phyloP scores from a whole-genome alignment of 53 echinoderm and acorn worm genomes.

The Astropecten irregularis region DNA sequence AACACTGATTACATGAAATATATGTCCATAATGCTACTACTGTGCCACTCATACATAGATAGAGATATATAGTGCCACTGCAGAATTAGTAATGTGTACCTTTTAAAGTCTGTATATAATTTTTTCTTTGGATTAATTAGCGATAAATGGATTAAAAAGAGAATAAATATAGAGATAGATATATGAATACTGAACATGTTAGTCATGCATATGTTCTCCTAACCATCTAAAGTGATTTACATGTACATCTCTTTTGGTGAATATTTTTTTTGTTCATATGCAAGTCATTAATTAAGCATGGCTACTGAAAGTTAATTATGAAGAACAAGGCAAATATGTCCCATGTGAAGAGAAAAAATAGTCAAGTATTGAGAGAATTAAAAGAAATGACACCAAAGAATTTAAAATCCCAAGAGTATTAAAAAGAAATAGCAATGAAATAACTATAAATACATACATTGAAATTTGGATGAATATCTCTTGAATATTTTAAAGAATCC shows the following conservation, averaged over 20 bases:
- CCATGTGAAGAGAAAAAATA: too few species aligned
- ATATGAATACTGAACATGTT: conserved; percentile 42
- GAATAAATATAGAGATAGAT: neutral
- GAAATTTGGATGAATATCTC: too few species aligned
- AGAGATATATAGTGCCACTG: conserved; percentile 18
- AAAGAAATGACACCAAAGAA: neutral
- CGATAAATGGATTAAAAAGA: conserved; percentile 31
- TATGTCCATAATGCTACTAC: too few species aligned
- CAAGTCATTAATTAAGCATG: conserved; percentile 19
- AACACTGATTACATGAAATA: too few species aligned
- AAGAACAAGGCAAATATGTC: neutral
- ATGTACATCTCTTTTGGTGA: neutral
- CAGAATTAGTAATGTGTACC: conserved; percentile 10
- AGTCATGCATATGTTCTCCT: conserved; percentile 48
- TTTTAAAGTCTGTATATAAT: too few species aligned
- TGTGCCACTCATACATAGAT: too few species aligned
- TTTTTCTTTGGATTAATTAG: conserved; percentile 23
- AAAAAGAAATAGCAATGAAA: too few species aligned
- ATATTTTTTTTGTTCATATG: too few species aligned
- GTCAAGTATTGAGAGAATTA: too few species aligned
- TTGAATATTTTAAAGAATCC: too few species aligned
- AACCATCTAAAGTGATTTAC: neutral
- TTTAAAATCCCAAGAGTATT: neutral
- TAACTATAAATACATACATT: too few species aligned
- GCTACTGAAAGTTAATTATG: conserved; percentile 9